Evolutionary conservation across 2,888 invertebrate species (phyloP), one percentile per base, ranked within the genome.

Genomic region (Keiferia lycopersicella): DNA sequence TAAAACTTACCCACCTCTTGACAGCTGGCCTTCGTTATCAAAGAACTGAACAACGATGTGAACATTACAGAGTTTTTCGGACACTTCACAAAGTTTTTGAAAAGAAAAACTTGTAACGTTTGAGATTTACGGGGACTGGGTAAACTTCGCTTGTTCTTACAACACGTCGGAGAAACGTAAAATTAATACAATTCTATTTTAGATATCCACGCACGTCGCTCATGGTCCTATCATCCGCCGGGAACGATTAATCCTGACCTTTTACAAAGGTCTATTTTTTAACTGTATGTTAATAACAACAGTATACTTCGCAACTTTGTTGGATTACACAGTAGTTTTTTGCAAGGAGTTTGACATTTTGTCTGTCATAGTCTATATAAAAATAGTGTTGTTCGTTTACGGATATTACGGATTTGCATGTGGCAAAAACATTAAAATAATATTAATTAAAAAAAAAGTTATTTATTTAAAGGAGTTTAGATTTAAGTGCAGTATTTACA

Each of bases 1-100:
- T 67, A 77, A 84, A 91, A 94, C 94, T 94, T 94, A 94, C 94
- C 94, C 92, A 95, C 95, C 95, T 95, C 95, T 94, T 94, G 94
- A 93, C 94, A 94, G 91, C 93, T 93, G 87, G 94, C 94, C 88
- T 93, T 92, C 82, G 93, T 91, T 81, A 94, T 86, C 83, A 94
- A 86, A 87, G 92, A 91, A 85, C 92, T 91, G 80, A 87, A 92
- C 92, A 94, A 92, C 88, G 92, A 89, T 88, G 89, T 93, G 92
- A 93, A 93, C 94, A 94, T 94, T 93, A 93, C 93, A 92, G 88
- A 82, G 79, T 84, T 88, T 90, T 88, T 82, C 71, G 64, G 70
- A 79, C 83, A 82, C 74, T 77, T 77, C 80, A 75, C 74, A 78
- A 75, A 76, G 76, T 81, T 79, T 80, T 75, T 69, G 68, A 20